Percentiles rank a stretch among this genome's conserved stretches.
Conservation (phyloP, 2,888 invertebrate species). For the Leptopilina drosophilae region DNA sequence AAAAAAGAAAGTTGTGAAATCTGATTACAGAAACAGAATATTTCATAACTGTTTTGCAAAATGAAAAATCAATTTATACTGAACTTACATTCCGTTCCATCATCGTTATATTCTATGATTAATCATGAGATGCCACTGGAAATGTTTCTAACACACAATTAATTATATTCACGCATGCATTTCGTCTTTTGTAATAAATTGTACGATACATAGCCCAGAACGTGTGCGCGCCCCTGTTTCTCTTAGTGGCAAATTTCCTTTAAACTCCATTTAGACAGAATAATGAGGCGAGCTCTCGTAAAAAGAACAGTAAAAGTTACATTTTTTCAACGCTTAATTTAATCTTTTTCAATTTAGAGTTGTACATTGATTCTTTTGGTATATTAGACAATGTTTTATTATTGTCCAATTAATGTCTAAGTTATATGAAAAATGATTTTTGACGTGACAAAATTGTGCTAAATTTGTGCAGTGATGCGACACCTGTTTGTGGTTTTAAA, state of each 20-base stretch:
- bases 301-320: slow-evolving; percentile 1
- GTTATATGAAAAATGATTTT: too few species aligned
- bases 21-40: too few species aligned
- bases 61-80: slow-evolving; percentile 38
- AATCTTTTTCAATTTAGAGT: too few species aligned
- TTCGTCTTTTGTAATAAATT: slow-evolving; percentile 32
- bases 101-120: slow-evolving; percentile 34
- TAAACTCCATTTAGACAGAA: slow-evolving; percentile 33
- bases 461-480: too few species aligned
- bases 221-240: slow-evolving; percentile 17
- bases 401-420: too few species aligned
- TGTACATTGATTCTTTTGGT: too few species aligned
- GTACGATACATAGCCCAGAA: neutral
- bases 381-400: too few species aligned
- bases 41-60: neutral
- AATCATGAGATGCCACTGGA: slow-evolving; percentile 34
- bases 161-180: slow-evolving; percentile 36
- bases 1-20: neutral
- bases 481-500: too few species aligned
- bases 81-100: slow-evolving; percentile 14
- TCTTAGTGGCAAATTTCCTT: slow-evolving; percentile 19
- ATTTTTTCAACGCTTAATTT: too few species aligned
- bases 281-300: slow-evolving; percentile 24
- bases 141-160: slow-evolving; percentile 34
- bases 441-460: too few species aligned